These are phyloP conservation scores for Subanguina moxae DNA, from an alignment of 1,140 invertebrate species.

Conservation along the genomic window DNA sequence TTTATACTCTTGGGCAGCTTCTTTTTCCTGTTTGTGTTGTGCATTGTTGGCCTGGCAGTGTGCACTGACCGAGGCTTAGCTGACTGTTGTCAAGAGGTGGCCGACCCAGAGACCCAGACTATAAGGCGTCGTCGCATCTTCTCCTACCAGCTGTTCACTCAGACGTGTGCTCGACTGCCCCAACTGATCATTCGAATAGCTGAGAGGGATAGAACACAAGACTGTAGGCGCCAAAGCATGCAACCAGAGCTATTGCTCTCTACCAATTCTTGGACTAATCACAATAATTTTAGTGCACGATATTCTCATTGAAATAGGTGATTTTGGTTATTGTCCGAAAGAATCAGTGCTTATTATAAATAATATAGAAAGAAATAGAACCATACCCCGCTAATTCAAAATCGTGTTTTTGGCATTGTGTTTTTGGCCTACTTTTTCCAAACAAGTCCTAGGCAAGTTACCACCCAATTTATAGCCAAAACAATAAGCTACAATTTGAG, in stretches of 20 bases:
- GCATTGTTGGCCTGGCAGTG: constrained; percentile 50
- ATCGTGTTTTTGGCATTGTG: too few relatives aligned
- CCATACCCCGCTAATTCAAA: too few relatives aligned
- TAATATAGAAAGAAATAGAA: too few relatives aligned
- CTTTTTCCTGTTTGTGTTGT: constrained; percentile 50
- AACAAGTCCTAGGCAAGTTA: too few relatives aligned
- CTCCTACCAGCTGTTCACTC: not conserved
- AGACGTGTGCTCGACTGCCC: constrained; percentile 5
- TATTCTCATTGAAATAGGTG: not conserved
- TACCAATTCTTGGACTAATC: not conserved
- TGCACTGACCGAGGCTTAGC: constrained; percentile 41
- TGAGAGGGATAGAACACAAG: not conserved
- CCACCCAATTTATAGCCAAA: too few relatives aligned
- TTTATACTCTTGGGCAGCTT: constrained; percentile 44
- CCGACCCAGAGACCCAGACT: not conserved
- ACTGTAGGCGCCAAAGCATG: not conserved
- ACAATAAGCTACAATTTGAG: too few relatives aligned
- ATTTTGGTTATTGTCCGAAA: too few relatives aligned
- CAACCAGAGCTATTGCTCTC: not conserved
- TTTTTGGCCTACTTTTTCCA: too few relatives aligned
- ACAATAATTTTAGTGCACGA: not conserved
- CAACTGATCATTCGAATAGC: not conserved
- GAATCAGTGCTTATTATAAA: too few relatives aligned
- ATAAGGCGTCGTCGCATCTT: constrained; percentile 3
- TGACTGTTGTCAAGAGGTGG: constrained; percentile 41